Percentiles rank a stretch among this genome's conserved stretches.
Conservation (phyloP, 2,113 vertebrate genomes). For the Gila orcuttii region DNA sequence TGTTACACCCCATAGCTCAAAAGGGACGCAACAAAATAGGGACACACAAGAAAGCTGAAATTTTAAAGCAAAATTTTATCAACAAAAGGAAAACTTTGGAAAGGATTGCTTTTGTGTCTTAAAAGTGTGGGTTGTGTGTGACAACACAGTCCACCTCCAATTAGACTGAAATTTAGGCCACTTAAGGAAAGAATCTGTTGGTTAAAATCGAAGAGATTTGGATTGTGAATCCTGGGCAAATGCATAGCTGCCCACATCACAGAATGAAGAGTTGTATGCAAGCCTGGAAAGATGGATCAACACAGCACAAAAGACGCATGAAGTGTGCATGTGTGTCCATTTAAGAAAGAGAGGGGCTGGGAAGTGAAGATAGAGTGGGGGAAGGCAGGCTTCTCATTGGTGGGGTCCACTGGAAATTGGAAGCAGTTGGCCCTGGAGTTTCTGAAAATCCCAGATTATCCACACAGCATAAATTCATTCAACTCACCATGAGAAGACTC, state of each 20-base stretch:
- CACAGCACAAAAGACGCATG: constrained; percentile 61
- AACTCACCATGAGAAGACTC: not conserved
- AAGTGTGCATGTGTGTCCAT: constrained; percentile 10
- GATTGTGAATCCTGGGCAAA: constrained; percentile 23
- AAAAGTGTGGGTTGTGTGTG: not conserved
- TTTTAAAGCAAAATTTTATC: no score
- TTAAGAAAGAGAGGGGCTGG: not conserved
- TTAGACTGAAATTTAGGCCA: constrained; percentile 59
- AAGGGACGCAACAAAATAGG: no score
- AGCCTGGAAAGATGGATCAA: constrained; percentile 57
- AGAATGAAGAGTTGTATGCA: not conserved
- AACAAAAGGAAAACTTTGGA: no score
- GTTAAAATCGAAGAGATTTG: constrained; percentile 57
- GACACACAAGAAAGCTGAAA: no score
- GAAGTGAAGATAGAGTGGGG: not conserved
- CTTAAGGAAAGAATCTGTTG: constrained; percentile 51
- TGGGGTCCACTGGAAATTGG: not conserved
- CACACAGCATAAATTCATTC: constrained; percentile 13
- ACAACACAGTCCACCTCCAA: constrained; percentile 43
- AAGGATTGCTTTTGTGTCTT: not conserved
- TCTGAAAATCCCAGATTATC: constrained; percentile 63
- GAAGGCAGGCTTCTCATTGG: not conserved
- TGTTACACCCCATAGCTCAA: no score
- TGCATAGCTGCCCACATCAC: not conserved
- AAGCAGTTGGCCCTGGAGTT: constrained; percentile 51